Conservation (phyloP, 2,113 vertebrate species). For the Phaethon lepturus region DNA sequence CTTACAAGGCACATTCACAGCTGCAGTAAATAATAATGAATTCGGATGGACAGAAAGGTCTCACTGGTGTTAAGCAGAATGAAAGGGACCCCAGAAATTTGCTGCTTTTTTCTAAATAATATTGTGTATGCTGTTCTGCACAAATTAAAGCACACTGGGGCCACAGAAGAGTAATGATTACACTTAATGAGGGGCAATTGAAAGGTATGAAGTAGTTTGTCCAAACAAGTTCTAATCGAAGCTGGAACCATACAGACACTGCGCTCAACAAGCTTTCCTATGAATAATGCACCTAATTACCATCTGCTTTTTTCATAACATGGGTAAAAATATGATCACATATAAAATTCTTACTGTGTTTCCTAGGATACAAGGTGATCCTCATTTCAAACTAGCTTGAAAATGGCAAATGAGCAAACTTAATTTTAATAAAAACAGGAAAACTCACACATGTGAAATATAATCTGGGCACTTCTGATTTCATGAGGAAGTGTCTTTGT, state of each 20-base stretch:
- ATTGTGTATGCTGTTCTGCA: background rate
- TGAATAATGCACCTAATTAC: constrained; percentile 76
- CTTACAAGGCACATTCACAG: background rate
- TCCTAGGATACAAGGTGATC: constrained; percentile 80
- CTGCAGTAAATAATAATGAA: background rate
- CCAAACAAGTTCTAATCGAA: constrained; percentile 62
- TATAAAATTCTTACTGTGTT: constrained; percentile 74
- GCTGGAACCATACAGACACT: constrained; percentile 42
- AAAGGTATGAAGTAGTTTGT: constrained; percentile 61
- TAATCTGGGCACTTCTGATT: constrained; percentile 68
- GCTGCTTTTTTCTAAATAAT: background rate
- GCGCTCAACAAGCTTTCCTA: constrained; percentile 44
- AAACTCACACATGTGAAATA: constrained; percentile 72
- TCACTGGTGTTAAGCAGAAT: background rate
- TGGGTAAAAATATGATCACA: constrained; percentile 75
- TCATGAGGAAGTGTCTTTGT: constrained; percentile 62
- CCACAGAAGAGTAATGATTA: constrained; percentile 59
- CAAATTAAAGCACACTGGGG: constrained; percentile 18
- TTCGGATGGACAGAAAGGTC: background rate
- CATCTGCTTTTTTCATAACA: constrained; percentile 71
- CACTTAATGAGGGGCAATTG: constrained; percentile 59
- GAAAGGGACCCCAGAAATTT: constrained; percentile 27
- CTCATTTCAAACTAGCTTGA: constrained; percentile 76
- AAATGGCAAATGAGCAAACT: constrained; percentile 77
- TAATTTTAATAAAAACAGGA: constrained; percentile 81